Evolutionary conservation across 2,888 invertebrate species (phyloP), one percentile per base, ranked within the genome.

Genomic region (Campoplex nolae): DNA sequence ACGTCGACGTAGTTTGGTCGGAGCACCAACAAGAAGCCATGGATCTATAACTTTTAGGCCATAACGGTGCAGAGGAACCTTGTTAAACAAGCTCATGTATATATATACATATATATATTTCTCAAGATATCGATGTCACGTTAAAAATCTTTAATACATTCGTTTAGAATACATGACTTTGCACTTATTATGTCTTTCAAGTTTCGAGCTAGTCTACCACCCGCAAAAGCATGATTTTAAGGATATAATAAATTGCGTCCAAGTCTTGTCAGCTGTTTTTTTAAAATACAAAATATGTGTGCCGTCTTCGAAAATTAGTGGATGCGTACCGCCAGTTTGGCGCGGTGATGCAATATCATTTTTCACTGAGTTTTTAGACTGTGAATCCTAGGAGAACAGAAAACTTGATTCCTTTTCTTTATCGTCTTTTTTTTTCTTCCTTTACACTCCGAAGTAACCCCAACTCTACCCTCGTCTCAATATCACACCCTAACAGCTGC

Each of bases 401-500:
- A 23, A 38, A 54, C 67, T 67, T 45, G 54, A 68, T 78, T 78
- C 67, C 38, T 23, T 38, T 67, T 67, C 67, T 67, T 77, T 67
- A 18, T 78, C 77, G 28, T 68, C 0, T 38, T 0, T 38, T 8
- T 75, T 32, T 78, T 18, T 73, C 23, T 82, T 68, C 73, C 42
- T 75, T 48, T 48, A 70, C 58, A 28, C 23, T 58, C 51, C 13
- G 38, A 48, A 67, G 32, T 56, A 80, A 80, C 13, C 54, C 74
- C 38, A 28, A 48, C 75, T 38, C 42, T 13, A 65, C 71, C 65
- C 58, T 77, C 76, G 54, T 80, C 67, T 58, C 67, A 77, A 81
- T 81, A 71, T 68, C 67, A 48, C 83, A 81, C 80, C 73, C 79
- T 70, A 42, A 35, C 58, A 83, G 65, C 75, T 79, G 78, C 79